Percentiles rank a stretch among this genome's conserved stretches.
Evolutionary conservation across 64 coral and sea anemone genomes (phyloP).

Genomic region (Actinia tenebrosa): DNA sequence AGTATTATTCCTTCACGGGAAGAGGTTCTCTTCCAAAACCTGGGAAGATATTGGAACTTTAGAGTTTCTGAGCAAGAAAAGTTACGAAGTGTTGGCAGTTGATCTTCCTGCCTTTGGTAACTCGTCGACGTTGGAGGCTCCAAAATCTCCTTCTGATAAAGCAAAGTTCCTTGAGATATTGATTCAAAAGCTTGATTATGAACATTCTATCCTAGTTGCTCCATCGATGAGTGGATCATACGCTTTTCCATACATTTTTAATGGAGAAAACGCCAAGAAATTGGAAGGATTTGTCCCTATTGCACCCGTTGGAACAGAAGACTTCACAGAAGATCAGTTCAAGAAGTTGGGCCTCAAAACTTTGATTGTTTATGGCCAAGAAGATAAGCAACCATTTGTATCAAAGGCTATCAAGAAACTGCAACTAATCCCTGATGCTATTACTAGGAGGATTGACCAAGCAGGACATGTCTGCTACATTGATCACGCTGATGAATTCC

Average conservation of each 20-base stretch:
- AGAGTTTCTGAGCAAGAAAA: constrained; percentile 33
- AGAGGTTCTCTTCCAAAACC: constrained; percentile 58
- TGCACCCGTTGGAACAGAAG: constrained; percentile 51
- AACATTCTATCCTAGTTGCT: constrained; percentile 57
- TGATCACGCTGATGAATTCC: constrained; percentile 68
- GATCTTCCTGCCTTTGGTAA: constrained; percentile 76
- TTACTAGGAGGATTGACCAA: constrained; percentile 58
- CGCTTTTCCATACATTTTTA: constrained; percentile 65
- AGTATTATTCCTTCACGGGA: constrained; percentile 72
- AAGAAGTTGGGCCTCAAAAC: constrained; percentile 39
- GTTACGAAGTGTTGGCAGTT: constrained; percentile 67
- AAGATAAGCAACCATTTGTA: constrained; percentile 30
- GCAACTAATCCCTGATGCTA: constrained; percentile 58
- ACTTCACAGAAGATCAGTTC: constrained; percentile 29
- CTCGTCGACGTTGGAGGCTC: constrained; percentile 28
- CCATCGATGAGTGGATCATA: constrained; percentile 85
- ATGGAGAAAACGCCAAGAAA: constrained; percentile 1
- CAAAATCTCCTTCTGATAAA: constrained; percentile 17
- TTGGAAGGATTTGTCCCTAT: constrained; percentile 72
- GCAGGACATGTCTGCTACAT: constrained; percentile 81
- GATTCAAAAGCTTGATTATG: constrained; percentile 25
- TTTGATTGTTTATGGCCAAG: constrained; percentile 65
- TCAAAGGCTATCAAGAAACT: constrained; percentile 32
- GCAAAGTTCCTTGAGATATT: constrained; percentile 53
- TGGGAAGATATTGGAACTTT: constrained; percentile 81